A percentile compares a stretch with the other conserved stretches of the same genome.
These are phyloP conservation scores for Polymixis flavicincta DNA, from an alignment of 2,888 invertebrate species.

Conservation along the genomic window DNA sequence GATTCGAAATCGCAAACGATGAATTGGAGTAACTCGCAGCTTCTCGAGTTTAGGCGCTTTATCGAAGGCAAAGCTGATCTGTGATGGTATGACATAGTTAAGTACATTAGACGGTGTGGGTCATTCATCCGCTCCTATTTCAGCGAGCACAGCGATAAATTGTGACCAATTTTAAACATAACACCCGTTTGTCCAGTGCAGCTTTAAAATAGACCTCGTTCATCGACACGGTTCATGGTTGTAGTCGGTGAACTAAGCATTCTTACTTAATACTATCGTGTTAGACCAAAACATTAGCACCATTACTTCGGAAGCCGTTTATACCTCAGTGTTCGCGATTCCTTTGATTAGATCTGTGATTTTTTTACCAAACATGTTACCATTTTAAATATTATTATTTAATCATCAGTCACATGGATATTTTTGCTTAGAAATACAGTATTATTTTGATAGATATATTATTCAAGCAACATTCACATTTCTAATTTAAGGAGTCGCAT, in stretches of 20 bases:
- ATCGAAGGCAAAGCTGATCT: constrained; percentile 87
- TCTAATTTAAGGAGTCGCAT: constrained; percentile 69
- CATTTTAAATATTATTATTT: constrained; percentile 77
- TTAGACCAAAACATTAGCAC: constrained; percentile 62
- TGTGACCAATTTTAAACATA: constrained; percentile 70
- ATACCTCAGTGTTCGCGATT: constrained; percentile 73
- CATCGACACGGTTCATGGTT: constrained; percentile 47
- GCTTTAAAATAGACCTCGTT: constrained; percentile 72
- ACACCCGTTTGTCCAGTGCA: constrained; percentile 72
- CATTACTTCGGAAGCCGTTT: constrained; percentile 70
- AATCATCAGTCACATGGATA: constrained; percentile 69
- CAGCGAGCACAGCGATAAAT: constrained; percentile 69
- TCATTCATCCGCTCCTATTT: constrained; percentile 73
- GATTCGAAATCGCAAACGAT: constrained; percentile 46
- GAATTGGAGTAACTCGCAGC: constrained; percentile 72
- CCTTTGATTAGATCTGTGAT: constrained; percentile 75
- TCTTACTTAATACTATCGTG: constrained; percentile 43
- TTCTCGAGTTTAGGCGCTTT: constrained; percentile 79
- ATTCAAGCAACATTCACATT: constrained; percentile 67
- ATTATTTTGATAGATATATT: constrained; percentile 77
- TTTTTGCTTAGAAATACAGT: constrained; percentile 76
- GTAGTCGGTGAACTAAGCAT: constrained; percentile 51
- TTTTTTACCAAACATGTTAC: constrained; percentile 81
- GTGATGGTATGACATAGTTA: constrained; percentile 89
- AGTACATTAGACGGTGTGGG: constrained; percentile 84